Conservation (phyloP, 2,888 invertebrate species). For the Leptopilina drosophilae region DNA sequence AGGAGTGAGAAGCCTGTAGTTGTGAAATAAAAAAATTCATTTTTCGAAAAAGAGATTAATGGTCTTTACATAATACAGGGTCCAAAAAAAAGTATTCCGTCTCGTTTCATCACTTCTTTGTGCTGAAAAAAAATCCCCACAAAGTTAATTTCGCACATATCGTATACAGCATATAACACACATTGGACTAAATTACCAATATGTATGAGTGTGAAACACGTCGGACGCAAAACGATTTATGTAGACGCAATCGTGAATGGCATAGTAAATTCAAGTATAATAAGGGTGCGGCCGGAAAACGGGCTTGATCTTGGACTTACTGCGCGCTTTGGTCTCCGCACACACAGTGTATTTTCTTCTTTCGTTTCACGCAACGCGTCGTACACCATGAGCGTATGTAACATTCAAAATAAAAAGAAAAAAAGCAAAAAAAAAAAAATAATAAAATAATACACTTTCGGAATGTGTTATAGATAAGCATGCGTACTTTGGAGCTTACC, state of each 20-base stretch:
- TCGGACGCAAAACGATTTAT: constrained; percentile 62
- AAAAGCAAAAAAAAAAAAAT: background rate
- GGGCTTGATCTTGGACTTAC: constrained; percentile 36
- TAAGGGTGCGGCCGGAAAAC: constrained; percentile 63
- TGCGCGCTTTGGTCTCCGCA: background rate
- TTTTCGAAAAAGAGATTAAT: no score
- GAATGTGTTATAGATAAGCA: constrained; percentile 27
- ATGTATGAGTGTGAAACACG: constrained; percentile 45
- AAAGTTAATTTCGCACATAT: no score
- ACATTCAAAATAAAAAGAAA: background rate
- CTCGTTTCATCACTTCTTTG: no score
- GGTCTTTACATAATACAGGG: no score
- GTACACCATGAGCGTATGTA: background rate
- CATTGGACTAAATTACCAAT: constrained; percentile 5
- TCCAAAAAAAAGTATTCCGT: no score
- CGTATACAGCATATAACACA: background rate
- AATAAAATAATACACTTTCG: constrained; percentile 10
- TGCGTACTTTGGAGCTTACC: constrained; percentile 26
- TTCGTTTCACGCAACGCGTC: background rate
- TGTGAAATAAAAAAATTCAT: no score
- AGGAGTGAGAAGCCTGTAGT: no score
- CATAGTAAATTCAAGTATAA: constrained; percentile 66
- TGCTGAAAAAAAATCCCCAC: no score
- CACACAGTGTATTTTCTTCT: background rate
- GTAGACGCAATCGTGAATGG: constrained; percentile 67